phyloP scores from a whole-genome alignment of 2,113 vertebrate genomes.

The Perognathus longimembris region DNA sequence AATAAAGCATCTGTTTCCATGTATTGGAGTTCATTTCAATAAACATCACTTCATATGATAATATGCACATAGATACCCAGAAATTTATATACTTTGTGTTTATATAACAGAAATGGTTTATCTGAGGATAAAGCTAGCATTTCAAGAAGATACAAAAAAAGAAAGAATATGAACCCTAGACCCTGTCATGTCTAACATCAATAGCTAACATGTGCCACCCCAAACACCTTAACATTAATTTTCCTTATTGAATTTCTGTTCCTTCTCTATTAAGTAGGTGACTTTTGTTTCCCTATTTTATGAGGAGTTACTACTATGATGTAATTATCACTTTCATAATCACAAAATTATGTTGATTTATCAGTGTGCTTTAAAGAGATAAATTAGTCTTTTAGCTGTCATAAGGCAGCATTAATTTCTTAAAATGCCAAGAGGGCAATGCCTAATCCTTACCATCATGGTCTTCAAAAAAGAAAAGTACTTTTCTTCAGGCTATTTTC shows the following conservation, averaged over 20 bases:
- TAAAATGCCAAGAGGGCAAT: not conserved
- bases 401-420: not conserved
- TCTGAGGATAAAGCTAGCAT: not conserved
- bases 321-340: not conserved
- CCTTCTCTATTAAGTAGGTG: not conserved
- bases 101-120: not conserved
- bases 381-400: conserved; percentile 3
- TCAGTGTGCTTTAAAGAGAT: not conserved
- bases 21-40: no score
- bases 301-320: not conserved
- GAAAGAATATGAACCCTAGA: not conserved
- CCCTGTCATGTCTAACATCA: not conserved
- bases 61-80: no score
- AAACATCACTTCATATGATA: not conserved
- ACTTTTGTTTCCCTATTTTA: not conserved
- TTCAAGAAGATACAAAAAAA: not conserved
- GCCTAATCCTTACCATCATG: not conserved
- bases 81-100: not conserved
- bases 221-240: not conserved
- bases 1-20: no score
- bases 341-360: not conserved
- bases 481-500: not conserved
- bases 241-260: not conserved
- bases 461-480: not conserved
- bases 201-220: not conserved